Conservation (phyloP, 2,113 vertebrate species). For the Collichthys lucidus region DNA sequence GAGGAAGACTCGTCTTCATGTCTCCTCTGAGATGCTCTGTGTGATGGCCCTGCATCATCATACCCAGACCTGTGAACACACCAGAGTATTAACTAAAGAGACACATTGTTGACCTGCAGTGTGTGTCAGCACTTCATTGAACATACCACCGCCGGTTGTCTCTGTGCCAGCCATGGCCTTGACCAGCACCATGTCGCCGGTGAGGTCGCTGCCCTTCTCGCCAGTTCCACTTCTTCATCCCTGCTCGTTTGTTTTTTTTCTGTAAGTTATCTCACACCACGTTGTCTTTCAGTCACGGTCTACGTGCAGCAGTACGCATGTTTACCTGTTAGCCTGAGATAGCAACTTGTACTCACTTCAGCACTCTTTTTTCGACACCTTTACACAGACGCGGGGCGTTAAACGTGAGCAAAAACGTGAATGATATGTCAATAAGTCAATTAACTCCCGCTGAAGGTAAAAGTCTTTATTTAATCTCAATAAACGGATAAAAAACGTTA, state of each 20-base stretch:
- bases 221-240: constrained; percentile 85
- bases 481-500: not conserved
- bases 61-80: constrained; percentile 57
- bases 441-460: not conserved
- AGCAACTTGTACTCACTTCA: constrained; percentile 7
- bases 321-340: constrained; percentile 51
- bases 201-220: constrained; percentile 73
- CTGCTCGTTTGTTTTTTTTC: too few species aligned
- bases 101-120: not conserved
- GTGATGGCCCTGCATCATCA: constrained; percentile 44
- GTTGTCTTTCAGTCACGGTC: constrained; percentile 6
- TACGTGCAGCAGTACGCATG: constrained; percentile 14
- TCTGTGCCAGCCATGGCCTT: constrained; percentile 33
- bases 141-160: constrained; percentile 80
- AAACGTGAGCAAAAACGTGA: not conserved
- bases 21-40: constrained; percentile 54
- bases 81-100: not conserved
- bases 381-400: not conserved
- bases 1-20: constrained; percentile 38
- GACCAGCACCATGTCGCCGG: constrained; percentile 31
- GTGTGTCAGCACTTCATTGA: not conserved
- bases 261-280: too few species aligned
- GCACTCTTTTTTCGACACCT: not conserved
- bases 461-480: not conserved
- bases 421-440: accelerated